A percentile compares a stretch with the other conserved stretches of the same genome.
These are phyloP conservation scores for Steatocranus sp. DNA, from an alignment of 2,797 vertebrate genomes.

Conservation along the genomic window DNA sequence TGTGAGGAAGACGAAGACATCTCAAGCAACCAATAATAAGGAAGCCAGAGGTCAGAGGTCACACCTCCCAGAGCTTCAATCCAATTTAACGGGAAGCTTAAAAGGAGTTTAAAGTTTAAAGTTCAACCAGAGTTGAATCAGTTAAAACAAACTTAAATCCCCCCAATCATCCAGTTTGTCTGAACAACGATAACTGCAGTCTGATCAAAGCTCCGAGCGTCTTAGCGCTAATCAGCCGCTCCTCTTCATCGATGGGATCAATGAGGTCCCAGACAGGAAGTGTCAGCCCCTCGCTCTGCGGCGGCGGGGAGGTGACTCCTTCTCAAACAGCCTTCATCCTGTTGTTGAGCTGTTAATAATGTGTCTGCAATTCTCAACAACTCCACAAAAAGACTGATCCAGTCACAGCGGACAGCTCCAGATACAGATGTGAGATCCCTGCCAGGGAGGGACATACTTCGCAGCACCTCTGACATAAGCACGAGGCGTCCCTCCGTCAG, in stretches of 20 bases:
- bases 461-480: rapidly evolving
- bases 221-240: background rate
- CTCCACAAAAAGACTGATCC: background rate
- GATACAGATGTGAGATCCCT: background rate
- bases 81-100: slow-evolving; percentile 17
- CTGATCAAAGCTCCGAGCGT: background rate
- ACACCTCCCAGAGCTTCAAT: background rate
- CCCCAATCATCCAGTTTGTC: background rate
- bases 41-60: slow-evolving; percentile 11
- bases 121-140: slow-evolving; percentile 11
- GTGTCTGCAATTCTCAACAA: background rate
- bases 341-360: background rate
- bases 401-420: background rate
- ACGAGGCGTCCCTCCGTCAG: background rate
- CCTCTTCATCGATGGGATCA: background rate
- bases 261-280: background rate
- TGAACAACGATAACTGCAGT: background rate
- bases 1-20: background rate
- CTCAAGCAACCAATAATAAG: background rate
- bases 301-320: background rate
- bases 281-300: background rate
- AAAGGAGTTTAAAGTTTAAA: slow-evolving; percentile 13
- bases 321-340: background rate
- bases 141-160: slow-evolving; percentile 2
- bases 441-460: background rate